Conservation (phyloP, 2,888 invertebrate species). For the Aporophyla nigra region DNA sequence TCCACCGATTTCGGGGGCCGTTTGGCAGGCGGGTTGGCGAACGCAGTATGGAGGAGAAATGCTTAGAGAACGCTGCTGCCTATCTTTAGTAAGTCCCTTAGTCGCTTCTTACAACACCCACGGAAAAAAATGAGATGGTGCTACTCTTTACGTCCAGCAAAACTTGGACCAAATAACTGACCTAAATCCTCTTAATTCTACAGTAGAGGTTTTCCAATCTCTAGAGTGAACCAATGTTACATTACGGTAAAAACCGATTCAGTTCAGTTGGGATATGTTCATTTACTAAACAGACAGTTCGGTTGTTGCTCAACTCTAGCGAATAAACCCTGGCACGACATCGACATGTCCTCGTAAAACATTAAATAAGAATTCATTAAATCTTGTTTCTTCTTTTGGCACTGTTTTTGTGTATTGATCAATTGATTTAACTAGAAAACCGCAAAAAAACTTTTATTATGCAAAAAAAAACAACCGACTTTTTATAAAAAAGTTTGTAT, state of each 20-base stretch:
- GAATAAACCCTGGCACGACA: constrained; percentile 33
- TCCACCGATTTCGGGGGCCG: too few species aligned
- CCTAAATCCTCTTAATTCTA: constrained; percentile 13
- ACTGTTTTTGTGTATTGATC: neutral
- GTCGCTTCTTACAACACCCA: too few species aligned
- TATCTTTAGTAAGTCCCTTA: too few species aligned
- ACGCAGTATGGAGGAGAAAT: too few species aligned
- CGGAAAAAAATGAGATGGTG: too few species aligned
- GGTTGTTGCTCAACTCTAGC: constrained; percentile 26
- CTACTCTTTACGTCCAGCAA: too few species aligned
- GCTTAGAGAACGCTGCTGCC: too few species aligned
- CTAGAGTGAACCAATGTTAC: constrained; percentile 9
- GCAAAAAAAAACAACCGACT: too few species aligned
- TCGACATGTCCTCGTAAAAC: neutral
- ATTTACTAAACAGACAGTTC: constrained; percentile 15
- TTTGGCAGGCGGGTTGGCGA: too few species aligned
- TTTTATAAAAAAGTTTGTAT: too few species aligned
- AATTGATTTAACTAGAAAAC: too few species aligned
- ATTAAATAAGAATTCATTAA: constrained; percentile 20
- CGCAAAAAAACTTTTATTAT: too few species aligned
- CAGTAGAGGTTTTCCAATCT: neutral
- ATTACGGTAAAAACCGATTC: constrained; percentile 17
- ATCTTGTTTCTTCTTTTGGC: neutral
- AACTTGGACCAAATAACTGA: neutral
- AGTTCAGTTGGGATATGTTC: constrained; percentile 21